phyloP scores from a whole-genome alignment of 2,113 vertebrate genomes.

The Tupaia tana region DNA sequence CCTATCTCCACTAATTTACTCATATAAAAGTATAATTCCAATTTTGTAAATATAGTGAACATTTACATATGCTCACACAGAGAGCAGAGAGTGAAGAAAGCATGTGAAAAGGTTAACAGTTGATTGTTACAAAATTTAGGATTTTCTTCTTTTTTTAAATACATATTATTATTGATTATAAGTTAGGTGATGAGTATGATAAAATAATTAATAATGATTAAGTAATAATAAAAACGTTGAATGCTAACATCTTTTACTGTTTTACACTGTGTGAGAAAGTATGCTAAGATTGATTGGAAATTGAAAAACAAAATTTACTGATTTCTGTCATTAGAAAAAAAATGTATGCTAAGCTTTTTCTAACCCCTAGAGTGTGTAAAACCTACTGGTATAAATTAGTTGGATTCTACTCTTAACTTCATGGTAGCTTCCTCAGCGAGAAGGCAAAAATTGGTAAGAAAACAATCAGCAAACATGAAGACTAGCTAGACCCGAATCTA shows the following conservation, averaged over 20 bases:
- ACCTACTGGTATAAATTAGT: background rate
- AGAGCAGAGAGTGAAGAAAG: background rate
- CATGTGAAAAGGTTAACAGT: background rate
- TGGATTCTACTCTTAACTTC: background rate
- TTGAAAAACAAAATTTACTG: too few relatives aligned
- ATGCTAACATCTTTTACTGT: background rate
- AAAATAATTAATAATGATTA: background rate
- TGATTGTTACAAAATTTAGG: background rate
- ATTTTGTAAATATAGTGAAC: background rate
- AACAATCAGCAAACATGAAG: background rate
- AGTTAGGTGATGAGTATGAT: background rate
- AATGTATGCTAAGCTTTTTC: background rate
- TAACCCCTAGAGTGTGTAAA: background rate
- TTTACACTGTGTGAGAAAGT: background rate
- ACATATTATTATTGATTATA: background rate
- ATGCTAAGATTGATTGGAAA: too few relatives aligned
- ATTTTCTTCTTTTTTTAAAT: slow-evolving; percentile 13
- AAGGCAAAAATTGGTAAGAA: background rate
- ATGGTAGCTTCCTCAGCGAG: background rate
- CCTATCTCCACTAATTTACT: background rate
- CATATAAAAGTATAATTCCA: background rate
- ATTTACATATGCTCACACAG: background rate
- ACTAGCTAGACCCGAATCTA: background rate
- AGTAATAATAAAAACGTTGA: background rate
- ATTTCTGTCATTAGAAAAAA: too few relatives aligned